Base-by-base conservation (phyloP, 2,797 vertebrate genomes). In the Smutsia temminckii region DNA sequence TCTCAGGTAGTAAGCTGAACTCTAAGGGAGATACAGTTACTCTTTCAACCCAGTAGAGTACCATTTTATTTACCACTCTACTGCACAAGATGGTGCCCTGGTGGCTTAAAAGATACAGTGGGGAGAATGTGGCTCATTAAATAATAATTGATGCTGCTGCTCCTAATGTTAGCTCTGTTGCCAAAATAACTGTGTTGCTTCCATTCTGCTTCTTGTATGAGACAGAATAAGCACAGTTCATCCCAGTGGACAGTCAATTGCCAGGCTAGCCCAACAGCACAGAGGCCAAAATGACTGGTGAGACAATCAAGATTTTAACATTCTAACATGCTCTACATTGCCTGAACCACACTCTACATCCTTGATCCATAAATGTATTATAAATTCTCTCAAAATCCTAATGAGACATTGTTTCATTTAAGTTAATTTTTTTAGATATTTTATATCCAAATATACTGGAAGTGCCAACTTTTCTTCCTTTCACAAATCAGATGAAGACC, bases 61-160 rank as follows among this genome's bases (percentile, higher is more conserved):
- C 71, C 55, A 13, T 86, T 55, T 94, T 94, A 97, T 91, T 95
- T 96, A 91, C 93, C 93, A 72, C 83, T 77, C 49, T 79, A 37
- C 71, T 89, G 79, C 68, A 87, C 89, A 85, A 89, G 94, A 97
- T 87, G 94, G 94, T 87, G 85, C 93, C 86, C 93, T 72, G 13
- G 89, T 87, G 96, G 64, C 83, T 93, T 46, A 71, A 94, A 95
- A 92, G 83, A 72, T 87, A 83, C 64, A 23, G 63, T 57, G 25
- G 90, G 92, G 91, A 97, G 83, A 95, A 51, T 21, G 75, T 57
- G 83, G 83, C 93, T 97, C 94, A 97, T 95, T 95, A 93, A 91
- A 72, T 64, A 91, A 71, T 95, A 95, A 93, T 80, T 79, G 95
- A 85, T 93, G 93, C 68, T 72, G 75, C 79, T 63, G 92, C 88